Base-by-base conservation (phyloP, 2,113 vertebrate genomes). In the Strigops habroptila region DNA sequence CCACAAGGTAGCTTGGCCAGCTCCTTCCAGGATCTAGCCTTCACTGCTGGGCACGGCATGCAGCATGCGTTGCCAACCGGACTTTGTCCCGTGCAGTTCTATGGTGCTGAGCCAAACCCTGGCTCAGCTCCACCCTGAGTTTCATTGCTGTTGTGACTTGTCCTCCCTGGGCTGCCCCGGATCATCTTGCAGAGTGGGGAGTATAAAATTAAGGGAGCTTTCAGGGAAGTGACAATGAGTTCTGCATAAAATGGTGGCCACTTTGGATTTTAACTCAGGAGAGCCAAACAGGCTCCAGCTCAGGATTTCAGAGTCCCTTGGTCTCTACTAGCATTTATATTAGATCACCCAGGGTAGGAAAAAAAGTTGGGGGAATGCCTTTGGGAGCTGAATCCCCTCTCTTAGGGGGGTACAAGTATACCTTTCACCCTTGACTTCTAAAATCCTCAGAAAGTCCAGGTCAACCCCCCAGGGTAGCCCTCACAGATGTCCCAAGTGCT, bases 1-100 rank as follows among this genome's bases (percentile, higher is more conserved):
- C 69, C 82, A 63, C 2, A 0, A 52, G 48, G 28, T 1, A 46
- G 33, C 33, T 46, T 19, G 46, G 55, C 51, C 15, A 3, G 43
- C 77, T 82, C 69, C 86, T 73, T 89, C 57, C 90, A 96, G 91
- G 74, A 94, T n/a, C 69, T 18, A 31, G 30, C 46, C 41, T 1
- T 0, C 35, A 41, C 63, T 3, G 6, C n/a, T 0, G 0, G 67
- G 86, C 80, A 84, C 0, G 0, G 73, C 41, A 52, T 0, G 0
- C 37, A 30, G 52, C 57, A 5, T 5, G 0, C 25, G 1, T 3
- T 68, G 82, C 69, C 27, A 9, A 71, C 37, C 3, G 67, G 93
- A 96, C 96, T 96, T 96, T 86, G 90, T 69, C 88, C 95, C 5
- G 0, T 5, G 43, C 43, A n/a, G 39, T 75, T 3, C 68, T 3